These are phyloP conservation scores for Basileuterus tristriatus DNA, from an alignment of 2,797 vertebrate genomes.

Conservation along the genomic window DNA sequence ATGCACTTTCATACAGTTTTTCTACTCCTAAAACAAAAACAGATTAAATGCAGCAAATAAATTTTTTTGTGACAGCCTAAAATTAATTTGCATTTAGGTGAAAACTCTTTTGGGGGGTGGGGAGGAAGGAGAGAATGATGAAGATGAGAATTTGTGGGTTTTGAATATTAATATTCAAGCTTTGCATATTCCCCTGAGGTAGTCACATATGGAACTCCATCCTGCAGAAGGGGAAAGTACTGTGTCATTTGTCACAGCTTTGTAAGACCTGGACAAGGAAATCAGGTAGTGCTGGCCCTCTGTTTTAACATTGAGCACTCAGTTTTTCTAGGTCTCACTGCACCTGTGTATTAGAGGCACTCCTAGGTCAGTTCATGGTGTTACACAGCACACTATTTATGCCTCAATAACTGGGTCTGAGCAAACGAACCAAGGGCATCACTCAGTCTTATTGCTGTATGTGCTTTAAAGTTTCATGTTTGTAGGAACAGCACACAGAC, in stretches of 20 bases:
- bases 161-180: not conserved
- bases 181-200: not conserved
- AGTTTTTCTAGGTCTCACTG: not conserved
- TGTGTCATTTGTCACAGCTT: not conserved
- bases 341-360: not conserved
- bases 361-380: not conserved
- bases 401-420: constrained; percentile 14
- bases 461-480: not conserved
- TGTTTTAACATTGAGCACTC: not conserved
- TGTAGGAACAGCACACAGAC: not conserved
- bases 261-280: not conserved
- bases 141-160: not conserved
- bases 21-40: not conserved
- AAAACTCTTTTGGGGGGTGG: not conserved
- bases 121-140: not conserved
- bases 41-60: not conserved
- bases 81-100: not conserved
- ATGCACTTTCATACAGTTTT: not conserved
- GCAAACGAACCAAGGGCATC: not conserved
- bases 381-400: not conserved
- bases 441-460: not conserved
- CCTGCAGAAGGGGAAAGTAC: not conserved
- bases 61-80: not conserved
- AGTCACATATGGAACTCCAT: not conserved
- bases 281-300: not conserved